Percentiles rank a stretch among this genome's conserved stretches.
phyloP scores from a whole-genome alignment of 2,113 vertebrate species.

The Gymnorhina tibicen region DNA sequence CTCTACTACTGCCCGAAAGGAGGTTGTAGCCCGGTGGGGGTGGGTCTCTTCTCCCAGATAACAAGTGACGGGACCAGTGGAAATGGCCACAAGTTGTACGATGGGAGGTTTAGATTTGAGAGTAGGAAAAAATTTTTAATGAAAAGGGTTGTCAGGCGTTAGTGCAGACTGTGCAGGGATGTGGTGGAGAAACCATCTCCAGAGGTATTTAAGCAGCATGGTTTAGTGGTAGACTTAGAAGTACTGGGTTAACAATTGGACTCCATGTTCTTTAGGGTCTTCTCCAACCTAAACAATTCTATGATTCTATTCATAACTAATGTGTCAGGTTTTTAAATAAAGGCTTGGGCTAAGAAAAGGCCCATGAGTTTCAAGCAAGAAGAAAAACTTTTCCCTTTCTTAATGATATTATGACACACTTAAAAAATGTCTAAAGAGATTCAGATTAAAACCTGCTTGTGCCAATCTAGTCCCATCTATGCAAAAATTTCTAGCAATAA shows the following conservation, averaged over 20 bases:
- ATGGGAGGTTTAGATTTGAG: not conserved
- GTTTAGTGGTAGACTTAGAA: not conserved
- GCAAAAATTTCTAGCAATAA: conserved; percentile 30
- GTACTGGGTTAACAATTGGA: not conserved
- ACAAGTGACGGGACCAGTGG: not conserved
- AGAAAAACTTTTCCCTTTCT: not conserved
- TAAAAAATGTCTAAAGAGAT: not conserved
- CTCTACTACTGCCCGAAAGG: not conserved
- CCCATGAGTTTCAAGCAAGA: not conserved
- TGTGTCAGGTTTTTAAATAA: not conserved
- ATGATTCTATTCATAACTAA: not conserved
- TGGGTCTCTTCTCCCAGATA: not conserved
- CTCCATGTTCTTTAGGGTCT: not conserved
- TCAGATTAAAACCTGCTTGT: conserved; percentile 16
- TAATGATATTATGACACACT: not conserved
- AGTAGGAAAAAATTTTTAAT: not conserved
- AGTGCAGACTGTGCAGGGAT: rapidly evolving
- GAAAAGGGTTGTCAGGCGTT: not conserved
- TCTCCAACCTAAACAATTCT: not conserved
- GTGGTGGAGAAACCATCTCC: no score
- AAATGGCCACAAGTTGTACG: not conserved
- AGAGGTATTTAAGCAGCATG: not conserved
- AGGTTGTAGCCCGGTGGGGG: no score
- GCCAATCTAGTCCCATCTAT: no score
- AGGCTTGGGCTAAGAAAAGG: not conserved